Percentiles rank a stretch among this genome's conserved stretches.
phyloP scores from a whole-genome alignment of 2,113 vertebrate genomes.

The Ahaetulla prasina region DNA sequence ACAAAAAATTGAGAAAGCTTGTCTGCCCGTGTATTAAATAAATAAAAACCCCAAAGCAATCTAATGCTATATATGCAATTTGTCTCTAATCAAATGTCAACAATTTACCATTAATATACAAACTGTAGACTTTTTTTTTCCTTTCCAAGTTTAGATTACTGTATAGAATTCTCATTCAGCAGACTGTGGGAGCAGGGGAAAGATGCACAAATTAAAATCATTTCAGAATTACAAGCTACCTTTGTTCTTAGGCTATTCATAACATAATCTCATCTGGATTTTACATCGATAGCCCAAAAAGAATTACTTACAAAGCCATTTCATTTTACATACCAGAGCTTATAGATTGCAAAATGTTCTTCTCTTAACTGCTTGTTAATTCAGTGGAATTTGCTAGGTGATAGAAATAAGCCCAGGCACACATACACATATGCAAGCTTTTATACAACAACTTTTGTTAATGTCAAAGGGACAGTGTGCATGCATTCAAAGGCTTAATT shows the following conservation, averaged over 20 bases:
- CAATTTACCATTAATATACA: not conserved
- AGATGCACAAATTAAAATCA: not conserved
- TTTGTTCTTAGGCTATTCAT: not conserved
- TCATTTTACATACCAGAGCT: conserved; percentile 10
- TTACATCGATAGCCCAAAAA: conserved; percentile 18
- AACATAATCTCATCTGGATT: conserved; percentile 12
- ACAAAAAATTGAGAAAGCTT: not conserved
- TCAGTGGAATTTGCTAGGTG: conserved; percentile 38
- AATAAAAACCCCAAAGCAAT: not conserved
- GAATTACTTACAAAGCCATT: not conserved
- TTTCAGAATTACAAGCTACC: not conserved
- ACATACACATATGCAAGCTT: conserved; percentile 24
- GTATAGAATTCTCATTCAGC: not conserved
- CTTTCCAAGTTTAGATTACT: not conserved
- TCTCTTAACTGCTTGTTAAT: conserved; percentile 42
- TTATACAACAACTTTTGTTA: conserved; percentile 45
- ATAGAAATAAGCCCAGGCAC: conserved; percentile 17
- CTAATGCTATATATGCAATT: not conserved
- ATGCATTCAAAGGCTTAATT: conserved; percentile 54
- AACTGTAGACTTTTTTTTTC: too few relatives aligned
- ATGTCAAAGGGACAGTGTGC: conserved; percentile 35
- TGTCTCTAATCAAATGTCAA: not conserved
- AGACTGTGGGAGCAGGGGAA: not conserved
- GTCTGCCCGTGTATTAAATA: not conserved
- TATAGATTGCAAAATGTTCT: conserved; percentile 15